Conservation (phyloP, 2,888 invertebrate species). For the Andrena hattorfiana region DNA sequence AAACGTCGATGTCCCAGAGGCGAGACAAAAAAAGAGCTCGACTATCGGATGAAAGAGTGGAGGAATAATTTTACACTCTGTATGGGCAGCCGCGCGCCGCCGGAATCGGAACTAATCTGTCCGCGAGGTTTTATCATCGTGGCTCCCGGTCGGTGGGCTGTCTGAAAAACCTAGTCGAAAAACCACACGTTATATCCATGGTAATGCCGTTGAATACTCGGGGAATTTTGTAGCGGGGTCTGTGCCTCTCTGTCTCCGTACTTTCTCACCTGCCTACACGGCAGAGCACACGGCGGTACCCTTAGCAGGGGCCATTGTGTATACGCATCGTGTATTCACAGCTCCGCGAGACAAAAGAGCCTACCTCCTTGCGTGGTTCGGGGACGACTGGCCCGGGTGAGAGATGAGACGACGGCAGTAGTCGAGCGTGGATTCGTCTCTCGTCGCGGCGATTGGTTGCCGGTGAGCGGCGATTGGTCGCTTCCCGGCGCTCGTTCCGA, state of each 20-base stretch:
- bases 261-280: conserved; percentile 76
- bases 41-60: conserved; percentile 14
- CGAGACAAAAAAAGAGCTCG: not conserved
- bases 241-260: conserved; percentile 54
- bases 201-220: conserved; percentile 66
- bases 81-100: conserved; percentile 28
- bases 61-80: conserved; percentile 49
- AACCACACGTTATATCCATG: conserved; percentile 67
- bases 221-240: conserved; percentile 65
- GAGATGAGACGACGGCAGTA: conserved; percentile 62
- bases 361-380: conserved; percentile 78
- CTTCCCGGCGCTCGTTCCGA: conserved; percentile 2
- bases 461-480: conserved; percentile 64
- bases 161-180: conserved; percentile 64
- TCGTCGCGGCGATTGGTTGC: conserved; percentile 65
- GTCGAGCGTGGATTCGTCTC: conserved; percentile 57
- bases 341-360: conserved; percentile 81
- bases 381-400: conserved; percentile 69
- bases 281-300: conserved; percentile 68
- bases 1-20: not conserved
- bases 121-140: conserved; percentile 51
- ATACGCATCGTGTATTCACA: conserved; percentile 79
- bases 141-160: conserved; percentile 35
- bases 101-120: conserved; percentile 61
- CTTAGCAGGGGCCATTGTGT: conserved; percentile 74